Conservation (phyloP, 1,140 invertebrate species). For the Aradophagus sp. region DNA sequence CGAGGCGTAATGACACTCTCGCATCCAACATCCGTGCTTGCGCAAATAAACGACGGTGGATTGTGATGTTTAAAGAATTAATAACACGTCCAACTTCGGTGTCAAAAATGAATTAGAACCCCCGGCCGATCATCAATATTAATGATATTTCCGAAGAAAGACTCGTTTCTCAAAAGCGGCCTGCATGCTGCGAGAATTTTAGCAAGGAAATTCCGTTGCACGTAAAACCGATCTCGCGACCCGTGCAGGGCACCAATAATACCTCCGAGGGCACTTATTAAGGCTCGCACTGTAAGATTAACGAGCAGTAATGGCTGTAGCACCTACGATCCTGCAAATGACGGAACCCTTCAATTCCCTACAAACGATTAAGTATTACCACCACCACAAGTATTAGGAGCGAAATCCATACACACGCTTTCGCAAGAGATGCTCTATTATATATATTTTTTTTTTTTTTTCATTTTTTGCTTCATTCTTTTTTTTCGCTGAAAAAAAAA, state of each 20-base stretch:
- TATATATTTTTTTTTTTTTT: slow-evolving; percentile 31
- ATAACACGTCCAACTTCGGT: slow-evolving; percentile 8
- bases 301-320: slow-evolving; percentile 65
- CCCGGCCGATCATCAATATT: slow-evolving; percentile 40
- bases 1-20: too few relatives aligned
- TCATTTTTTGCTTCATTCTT: too few relatives aligned
- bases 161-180: slow-evolving; percentile 39
- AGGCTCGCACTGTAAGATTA: slow-evolving; percentile 63
- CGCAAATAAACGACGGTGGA: too few relatives aligned
- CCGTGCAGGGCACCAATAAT: slow-evolving; percentile 56
- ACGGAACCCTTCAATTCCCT: slow-evolving; percentile 42
- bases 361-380: slow-evolving; percentile 54
- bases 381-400: slow-evolving; percentile 38
- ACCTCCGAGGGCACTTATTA: slow-evolving; percentile 62
- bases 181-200: slow-evolving; percentile 40
- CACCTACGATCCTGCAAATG: slow-evolving; percentile 59
- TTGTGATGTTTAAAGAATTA: slow-evolving; percentile 19
- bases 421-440: slow-evolving; percentile 27
- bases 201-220: slow-evolving; percentile 44
- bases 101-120: slow-evolving; percentile 33
- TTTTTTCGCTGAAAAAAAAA: too few relatives aligned
- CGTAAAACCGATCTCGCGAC: slow-evolving; percentile 57
- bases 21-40: too few relatives aligned
- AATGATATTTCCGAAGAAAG: slow-evolving; percentile 42
- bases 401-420: slow-evolving; percentile 34